Conservation (phyloP, 2,888 invertebrate species). For the Yponomeuta plumbellus region DNA sequence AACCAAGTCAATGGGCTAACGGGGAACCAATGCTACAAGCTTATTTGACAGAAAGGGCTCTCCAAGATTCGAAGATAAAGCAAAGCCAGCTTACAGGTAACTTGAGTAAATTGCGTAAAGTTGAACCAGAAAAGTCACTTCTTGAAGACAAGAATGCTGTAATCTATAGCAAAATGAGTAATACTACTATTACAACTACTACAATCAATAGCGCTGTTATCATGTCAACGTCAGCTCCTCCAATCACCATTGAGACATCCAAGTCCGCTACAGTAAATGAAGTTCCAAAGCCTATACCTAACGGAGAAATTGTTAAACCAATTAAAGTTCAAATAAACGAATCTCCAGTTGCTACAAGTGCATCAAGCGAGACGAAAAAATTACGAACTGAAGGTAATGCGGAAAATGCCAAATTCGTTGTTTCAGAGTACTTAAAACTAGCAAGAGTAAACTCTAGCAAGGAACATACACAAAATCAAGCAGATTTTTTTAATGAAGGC, state of each 20-base stretch:
- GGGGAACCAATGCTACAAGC: slow-evolving; percentile 83
- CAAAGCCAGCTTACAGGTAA: slow-evolving; percentile 76
- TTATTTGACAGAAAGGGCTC: slow-evolving; percentile 83
- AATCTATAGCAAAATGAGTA: neutral
- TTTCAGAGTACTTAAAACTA: slow-evolving; percentile 80
- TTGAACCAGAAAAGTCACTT: slow-evolving; percentile 31
- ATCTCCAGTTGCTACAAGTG: neutral
- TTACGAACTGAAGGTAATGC: slow-evolving; percentile 35
- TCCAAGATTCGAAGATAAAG: slow-evolving; percentile 83
- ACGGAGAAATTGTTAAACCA: slow-evolving; percentile 33
- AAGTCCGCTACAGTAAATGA: neutral
- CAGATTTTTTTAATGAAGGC: slow-evolving; percentile 49
- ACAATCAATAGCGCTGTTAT: slow-evolving; percentile 14
- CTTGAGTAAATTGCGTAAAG: slow-evolving; percentile 54
- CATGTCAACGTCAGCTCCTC: neutral
- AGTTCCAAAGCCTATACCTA: slow-evolving; percentile 27
- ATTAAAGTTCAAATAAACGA: neutral
- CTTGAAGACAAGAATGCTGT: slow-evolving; percentile 16
- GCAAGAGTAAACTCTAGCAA: slow-evolving; percentile 68
- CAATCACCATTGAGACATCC: neutral
- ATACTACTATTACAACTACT: neutral
- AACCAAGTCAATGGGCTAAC: slow-evolving; percentile 72
- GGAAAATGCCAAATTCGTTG: slow-evolving; percentile 79
- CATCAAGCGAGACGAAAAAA: neutral
- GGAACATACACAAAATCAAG: slow-evolving; percentile 45